Base-by-base conservation (phyloP, 2,797 vertebrate species). In the Champsocephalus gunnari region DNA sequence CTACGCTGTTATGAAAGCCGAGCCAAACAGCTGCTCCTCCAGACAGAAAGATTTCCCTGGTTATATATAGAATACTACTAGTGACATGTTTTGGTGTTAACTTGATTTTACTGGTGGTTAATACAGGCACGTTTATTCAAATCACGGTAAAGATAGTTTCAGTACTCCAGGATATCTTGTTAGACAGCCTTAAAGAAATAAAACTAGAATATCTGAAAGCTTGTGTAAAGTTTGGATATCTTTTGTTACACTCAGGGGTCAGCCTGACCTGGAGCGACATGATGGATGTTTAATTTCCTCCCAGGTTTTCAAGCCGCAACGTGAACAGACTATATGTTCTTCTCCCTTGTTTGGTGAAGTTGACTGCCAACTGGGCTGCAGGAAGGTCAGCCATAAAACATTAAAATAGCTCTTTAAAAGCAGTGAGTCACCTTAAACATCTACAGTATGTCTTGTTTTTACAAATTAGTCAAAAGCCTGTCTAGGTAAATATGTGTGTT, bases 31-130 rank as follows among this genome's bases (percentile, higher is more conserved):
- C 4, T 38, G 48, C 68, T 70, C 61, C 55, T 54, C 50, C 66
- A 28, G 1, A 13, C 50, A 21, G 66, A 24, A 38, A 70, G 74
- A 64, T 38, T 51, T 72, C 71, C 71, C 43, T 32, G 62, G 59
- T 49, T 67, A 76, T 45, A 77, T 51, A 82, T 43, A 54, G 63
- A 70, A 49, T 17, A 70, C 53, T 17, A 62, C 65, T 43, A 59
- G 32, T 59, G 81, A 56, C 47, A 71, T 17, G 28, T 65, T 78
- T 75, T n/a, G 61, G 34, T 13, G 32, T 66, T 44, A 41, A 77
- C 38, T n/a, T 21, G 49, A 54, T 55, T 74, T 74, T 45, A 71
- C 50, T 54, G 28, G 16, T 50, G 43, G 51, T 72, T 69, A 59
- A 16, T 70, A 24, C 12, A 32, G 16, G 10, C 17, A 61, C 1